Base-by-base conservation (phyloP, 2,113 vertebrate genomes). In the Gulo gulo region DNA sequence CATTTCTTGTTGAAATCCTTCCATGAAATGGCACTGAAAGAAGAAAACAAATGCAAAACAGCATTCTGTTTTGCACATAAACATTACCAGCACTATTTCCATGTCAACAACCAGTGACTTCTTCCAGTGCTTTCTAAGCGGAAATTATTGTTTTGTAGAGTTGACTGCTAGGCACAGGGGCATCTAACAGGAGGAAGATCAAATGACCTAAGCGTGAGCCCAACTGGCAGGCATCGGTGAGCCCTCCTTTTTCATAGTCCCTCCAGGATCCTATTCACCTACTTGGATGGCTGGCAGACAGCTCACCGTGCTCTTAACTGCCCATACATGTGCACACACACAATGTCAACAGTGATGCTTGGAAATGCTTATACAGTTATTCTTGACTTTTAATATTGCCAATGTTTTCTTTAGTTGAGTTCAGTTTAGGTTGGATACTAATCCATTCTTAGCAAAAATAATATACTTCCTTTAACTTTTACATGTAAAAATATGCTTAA, bases 401-500 rank as follows among this genome's bases (percentile, higher is more conserved):
- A 90, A 87, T 92, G 65, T 93, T 96, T 95, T 94, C 78, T 94
- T 92, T 88, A 93, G 65, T 71, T 94, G 83, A 95, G 65, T 78
- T 95, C 86, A 88, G 95, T 95, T 97, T 95, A 86, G 80, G 82
- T 96, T 96, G 93, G 88, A 96, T 92, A 59, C 63, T 76, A 81
- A 91, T 96, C 91, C 91, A 76, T 81, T 95, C 71, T 97, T 84
- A 94, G 61, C 88, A 15, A 78, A 93, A 96, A 94, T 81, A 80
- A 89, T 97, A 83, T 16, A 93, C 45, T 93, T 94, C 84, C 69
- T 96, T 89, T 93, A 96, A 74, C 61, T 91, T 96, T 94, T 78
- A 96, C 81, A 88, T 81, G 52, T 82, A 94, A 93, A 97, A 93
- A 80, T 91, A 55, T 67, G 31, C 88, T 69, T 79, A 97, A 91